These are phyloP conservation scores for Diarsia rubi DNA, from an alignment of 2,888 invertebrate genomes.

Conservation along the genomic window DNA sequence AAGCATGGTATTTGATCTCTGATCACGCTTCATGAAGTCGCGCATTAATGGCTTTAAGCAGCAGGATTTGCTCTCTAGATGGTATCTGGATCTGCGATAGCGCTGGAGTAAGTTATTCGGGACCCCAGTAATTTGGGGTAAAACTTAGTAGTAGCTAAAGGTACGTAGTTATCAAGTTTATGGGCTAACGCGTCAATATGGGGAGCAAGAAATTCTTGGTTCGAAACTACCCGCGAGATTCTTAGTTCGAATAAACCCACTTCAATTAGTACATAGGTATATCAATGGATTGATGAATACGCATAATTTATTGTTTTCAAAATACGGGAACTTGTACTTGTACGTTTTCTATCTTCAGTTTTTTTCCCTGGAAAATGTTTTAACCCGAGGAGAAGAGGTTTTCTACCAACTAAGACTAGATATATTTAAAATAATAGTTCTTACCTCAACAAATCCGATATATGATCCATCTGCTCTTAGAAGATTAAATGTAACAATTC, in stretches of 20 bases:
- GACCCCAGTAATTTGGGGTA: not conserved
- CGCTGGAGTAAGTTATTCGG: not conserved
- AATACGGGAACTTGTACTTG: not conserved
- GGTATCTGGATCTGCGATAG: not conserved
- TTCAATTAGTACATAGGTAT: not conserved
- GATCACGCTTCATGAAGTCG: not conserved
- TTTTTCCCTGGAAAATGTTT: not conserved
- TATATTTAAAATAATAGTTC: not conserved
- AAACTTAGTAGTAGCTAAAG: no score
- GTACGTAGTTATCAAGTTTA: not conserved
- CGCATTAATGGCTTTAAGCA: not conserved
- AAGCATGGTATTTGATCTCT: not conserved
- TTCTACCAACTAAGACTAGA: not conserved
- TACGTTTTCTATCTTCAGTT: not conserved
- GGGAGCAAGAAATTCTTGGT: not conserved
- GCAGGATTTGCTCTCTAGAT: not conserved
- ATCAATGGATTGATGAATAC: not conserved
- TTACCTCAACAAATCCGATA: constrained; percentile 97
- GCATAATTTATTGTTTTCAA: not conserved
- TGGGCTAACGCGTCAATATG: not conserved
- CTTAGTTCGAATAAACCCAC: not conserved
- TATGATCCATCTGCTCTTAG: constrained; percentile 94
- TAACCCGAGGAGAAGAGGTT: not conserved
- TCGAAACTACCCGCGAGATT: not conserved
- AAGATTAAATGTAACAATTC: constrained; percentile 97